Conservation (phyloP, 2,797 vertebrate genomes). For the Fringilla coelebs region DNA sequence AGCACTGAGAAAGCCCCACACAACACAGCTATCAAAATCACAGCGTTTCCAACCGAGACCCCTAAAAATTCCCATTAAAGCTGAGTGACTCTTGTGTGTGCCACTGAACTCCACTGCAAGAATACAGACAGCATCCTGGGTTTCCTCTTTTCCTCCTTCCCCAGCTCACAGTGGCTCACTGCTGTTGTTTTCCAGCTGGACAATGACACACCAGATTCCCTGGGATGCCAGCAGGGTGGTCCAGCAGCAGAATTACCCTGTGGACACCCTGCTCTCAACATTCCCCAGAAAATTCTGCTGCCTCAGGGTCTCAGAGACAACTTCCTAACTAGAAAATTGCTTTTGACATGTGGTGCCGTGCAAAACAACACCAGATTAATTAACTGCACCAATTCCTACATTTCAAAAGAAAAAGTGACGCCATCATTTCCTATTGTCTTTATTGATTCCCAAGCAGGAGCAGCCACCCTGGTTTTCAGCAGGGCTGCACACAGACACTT, state of each 20-base stretch:
- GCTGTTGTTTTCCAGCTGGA: not conserved
- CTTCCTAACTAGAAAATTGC: not conserved
- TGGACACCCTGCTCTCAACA: not conserved
- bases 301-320: not conserved
- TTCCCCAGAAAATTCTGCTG: not conserved
- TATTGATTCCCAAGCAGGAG: not conserved
- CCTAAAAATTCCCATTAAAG: slow-evolving; percentile 20
- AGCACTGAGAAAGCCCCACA: not conserved
- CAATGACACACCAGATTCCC: not conserved
- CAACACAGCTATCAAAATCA: not conserved
- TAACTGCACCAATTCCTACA: not conserved
- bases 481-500: not conserved
- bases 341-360: not conserved
- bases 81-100: not conserved
- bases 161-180: not conserved
- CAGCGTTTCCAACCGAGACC: not conserved
- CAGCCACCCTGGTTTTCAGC: not conserved
- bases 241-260: not conserved
- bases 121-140: not conserved
- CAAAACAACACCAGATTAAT: not conserved
- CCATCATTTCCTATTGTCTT: not conserved
- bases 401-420: not conserved
- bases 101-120: not conserved
- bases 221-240: not conserved
- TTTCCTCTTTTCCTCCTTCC: not conserved